Conservation (phyloP, 2,113 vertebrate species). For the Cephalopterus ornatus region DNA sequence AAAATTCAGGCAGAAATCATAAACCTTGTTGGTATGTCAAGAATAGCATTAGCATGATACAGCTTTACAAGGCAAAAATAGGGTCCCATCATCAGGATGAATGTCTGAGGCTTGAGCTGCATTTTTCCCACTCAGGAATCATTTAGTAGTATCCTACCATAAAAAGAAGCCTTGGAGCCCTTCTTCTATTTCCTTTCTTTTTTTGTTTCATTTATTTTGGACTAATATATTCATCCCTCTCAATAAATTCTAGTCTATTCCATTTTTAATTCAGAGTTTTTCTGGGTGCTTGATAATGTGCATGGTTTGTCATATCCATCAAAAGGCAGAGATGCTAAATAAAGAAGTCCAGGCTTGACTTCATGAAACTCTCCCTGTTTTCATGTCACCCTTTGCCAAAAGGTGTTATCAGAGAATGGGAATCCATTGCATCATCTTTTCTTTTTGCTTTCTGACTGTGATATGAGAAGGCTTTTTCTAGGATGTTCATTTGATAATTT, state of each 20-base stretch:
- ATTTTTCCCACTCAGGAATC: not conserved
- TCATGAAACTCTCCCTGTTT: not conserved
- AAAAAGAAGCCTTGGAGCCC: not conserved
- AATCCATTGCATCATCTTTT: not conserved
- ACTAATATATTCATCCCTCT: not conserved
- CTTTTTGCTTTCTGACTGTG: not conserved
- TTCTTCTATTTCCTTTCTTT: not conserved
- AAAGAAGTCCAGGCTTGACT: not conserved
- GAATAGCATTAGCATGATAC: not conserved
- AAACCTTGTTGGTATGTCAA: not conserved
- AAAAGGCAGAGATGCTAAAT: not conserved
- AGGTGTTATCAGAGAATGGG: not conserved
- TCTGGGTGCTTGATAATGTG: not conserved
- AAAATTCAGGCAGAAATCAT: not conserved
- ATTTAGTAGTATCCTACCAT: not conserved
- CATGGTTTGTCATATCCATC: not conserved
- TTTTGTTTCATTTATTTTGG: not conserved
- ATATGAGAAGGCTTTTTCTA: not conserved
- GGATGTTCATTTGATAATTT: not conserved
- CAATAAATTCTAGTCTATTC: not conserved
- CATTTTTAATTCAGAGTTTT: not conserved
- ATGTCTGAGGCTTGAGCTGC: not conserved
- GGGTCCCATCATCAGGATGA: not conserved
- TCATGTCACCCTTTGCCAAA: not conserved
- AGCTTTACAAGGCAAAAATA: constrained; percentile 2